Evolutionary conservation across 2,888 invertebrate species (phyloP).

Genomic region (Mythimna loreyi): DNA sequence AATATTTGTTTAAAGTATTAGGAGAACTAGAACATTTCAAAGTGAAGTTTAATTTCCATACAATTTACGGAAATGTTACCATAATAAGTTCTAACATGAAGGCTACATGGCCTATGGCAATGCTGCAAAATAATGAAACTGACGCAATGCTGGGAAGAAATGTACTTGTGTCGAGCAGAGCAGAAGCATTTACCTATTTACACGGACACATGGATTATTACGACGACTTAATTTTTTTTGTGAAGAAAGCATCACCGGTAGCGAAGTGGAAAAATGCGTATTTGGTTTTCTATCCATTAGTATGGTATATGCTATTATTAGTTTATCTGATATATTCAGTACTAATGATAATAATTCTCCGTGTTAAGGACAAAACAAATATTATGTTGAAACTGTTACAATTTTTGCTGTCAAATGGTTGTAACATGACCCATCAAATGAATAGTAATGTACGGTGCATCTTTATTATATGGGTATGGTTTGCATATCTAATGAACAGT

Average conservation of each 20-base stretch:
- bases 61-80: neutral
- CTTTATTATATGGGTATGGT: neutral
- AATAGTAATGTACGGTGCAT: neutral
- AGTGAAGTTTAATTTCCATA: slow-evolving; percentile 40
- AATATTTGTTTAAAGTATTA: slow-evolving; percentile 49
- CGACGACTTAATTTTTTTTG: too few relatives aligned
- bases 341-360: too few relatives aligned
- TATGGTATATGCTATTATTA: too few relatives aligned
- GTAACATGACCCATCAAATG: neutral
- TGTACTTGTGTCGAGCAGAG: neutral
- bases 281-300: too few relatives aligned
- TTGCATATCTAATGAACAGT: neutral
- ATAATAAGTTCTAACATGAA: slow-evolving; percentile 30
- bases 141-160: too few relatives aligned
- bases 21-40: slow-evolving; percentile 52
- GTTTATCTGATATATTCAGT: too few relatives aligned
- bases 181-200: neutral
- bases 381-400: too few relatives aligned
- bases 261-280: too few relatives aligned
- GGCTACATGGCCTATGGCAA: too few relatives aligned
- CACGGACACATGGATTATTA: neutral
- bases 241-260: too few relatives aligned
- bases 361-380: too few relatives aligned
- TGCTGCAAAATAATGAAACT: too few relatives aligned
- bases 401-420: neutral